Evolutionary conservation across 2,113 vertebrate genomes (phyloP), one percentile per base, ranked within the genome.

Genomic region (Oncorhynchus keta): DNA sequence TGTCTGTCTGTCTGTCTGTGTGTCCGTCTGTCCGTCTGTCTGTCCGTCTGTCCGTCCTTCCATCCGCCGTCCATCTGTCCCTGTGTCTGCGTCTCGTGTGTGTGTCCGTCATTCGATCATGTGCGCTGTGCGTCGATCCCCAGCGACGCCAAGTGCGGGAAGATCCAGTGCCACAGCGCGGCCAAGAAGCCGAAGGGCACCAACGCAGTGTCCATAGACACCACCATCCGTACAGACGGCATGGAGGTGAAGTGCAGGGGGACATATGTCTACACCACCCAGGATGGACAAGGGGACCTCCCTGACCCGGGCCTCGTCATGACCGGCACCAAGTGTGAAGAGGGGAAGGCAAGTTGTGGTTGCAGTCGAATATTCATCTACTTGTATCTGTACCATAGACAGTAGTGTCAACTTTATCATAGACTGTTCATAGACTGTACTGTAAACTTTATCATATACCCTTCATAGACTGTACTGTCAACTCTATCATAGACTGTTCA

Each of bases 141-240:
- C 84, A 99, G 97, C 70, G 96, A 99, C n/a, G 95, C 94, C 6
- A 95, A 93, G 84, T 99, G 97, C 30, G 97, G 97, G 1, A 97
- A 95, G 87, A 96, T 99, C 82, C 97, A 98, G 91, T 99, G 97
- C 83, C 95, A 96, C 87, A 98, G 96, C 2, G 94, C 95, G 0
- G 95, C 95, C 39, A 93, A 92, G 74, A 96, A 93, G 74, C 95
- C 96, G 0, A 95, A 94, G 75, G 91, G 93, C 2, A 93, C 94
- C 67, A 95, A 96, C 69, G 93, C 90, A 0, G 93, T 96, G 35
- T 93, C 96, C 35, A 94, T 97, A 2, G 95, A 98, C 87, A 96
- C 96, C 83, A 96, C 93, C 35, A 88, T 97, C 88, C 93, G 79
- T 20, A 88, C 94, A 0, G 92, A 91, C 0, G 93, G 95, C 79